phyloP scores from a whole-genome alignment of 2,888 invertebrate genomes.

The Entomobrya proxima region DNA sequence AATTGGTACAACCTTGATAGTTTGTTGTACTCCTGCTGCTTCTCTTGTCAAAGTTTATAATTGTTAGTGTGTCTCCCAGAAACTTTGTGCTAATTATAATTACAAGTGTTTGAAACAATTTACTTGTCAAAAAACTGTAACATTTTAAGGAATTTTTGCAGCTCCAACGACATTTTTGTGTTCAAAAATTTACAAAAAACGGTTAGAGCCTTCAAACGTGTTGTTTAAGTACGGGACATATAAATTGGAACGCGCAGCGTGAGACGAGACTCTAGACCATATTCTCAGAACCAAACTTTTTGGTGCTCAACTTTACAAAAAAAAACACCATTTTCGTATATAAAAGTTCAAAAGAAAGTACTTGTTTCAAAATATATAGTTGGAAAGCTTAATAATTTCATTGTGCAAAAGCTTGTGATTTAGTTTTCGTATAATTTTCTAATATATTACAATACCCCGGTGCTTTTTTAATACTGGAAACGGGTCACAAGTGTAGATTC shows the following conservation, averaged over 20 bases:
- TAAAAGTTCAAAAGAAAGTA: neutral
- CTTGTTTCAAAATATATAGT: no score
- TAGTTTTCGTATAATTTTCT: neutral
- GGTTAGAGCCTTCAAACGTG: neutral
- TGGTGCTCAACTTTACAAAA: conserved; percentile 15
- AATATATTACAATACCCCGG: neutral
- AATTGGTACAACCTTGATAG: conserved; percentile 7
- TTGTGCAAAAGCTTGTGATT: neutral
- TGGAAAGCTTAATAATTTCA: neutral
- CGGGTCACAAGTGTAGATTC: conserved; percentile 1
- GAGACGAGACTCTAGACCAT: neutral
- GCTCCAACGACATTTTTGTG: conserved; percentile 35
- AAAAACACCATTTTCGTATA: neutral
- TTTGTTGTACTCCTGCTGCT: neutral
- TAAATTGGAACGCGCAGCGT: no score
- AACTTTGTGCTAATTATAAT: neutral
- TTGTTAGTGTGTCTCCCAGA: neutral
- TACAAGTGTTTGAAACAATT: no score
- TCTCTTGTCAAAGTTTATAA: neutral
- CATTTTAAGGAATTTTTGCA: neutral
- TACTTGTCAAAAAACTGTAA: neutral
- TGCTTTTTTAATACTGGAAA: conserved; percentile 22
- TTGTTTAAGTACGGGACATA: neutral
- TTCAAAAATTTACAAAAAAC: conserved; percentile 8
- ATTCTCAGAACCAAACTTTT: conserved; percentile 23